Evolutionary conservation across 2,797 vertebrate species (phyloP).

Genomic region (Florisuga fusca): DNA sequence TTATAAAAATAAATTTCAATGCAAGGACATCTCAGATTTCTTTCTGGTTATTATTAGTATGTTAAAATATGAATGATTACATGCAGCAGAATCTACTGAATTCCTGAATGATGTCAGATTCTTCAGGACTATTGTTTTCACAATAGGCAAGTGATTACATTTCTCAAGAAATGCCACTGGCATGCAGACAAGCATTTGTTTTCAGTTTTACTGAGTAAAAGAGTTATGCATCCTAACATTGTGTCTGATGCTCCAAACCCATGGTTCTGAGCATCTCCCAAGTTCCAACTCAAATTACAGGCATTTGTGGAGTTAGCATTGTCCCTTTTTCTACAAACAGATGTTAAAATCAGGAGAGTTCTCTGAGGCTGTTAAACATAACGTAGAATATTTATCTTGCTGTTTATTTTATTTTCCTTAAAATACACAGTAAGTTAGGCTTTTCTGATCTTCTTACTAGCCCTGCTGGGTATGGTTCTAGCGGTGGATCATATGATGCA

Average conservation of each 20-base stretch:
- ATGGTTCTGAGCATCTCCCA: constrained; percentile 3
- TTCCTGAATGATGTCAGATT: not conserved
- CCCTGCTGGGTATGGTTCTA: not conserved
- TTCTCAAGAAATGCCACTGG: constrained; percentile 55
- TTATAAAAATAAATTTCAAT: not conserved
- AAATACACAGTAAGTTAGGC: not conserved
- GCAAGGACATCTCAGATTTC: not conserved
- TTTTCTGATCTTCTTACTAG: not conserved
- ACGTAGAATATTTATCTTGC: not conserved
- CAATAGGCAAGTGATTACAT: constrained; percentile 33
- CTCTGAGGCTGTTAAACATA: not conserved
- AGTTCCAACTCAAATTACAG: constrained; percentile 56
- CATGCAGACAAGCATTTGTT: constrained; percentile 66
- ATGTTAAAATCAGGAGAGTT: constrained; percentile 32
- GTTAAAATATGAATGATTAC: not conserved
- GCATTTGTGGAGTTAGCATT: constrained; percentile 39
- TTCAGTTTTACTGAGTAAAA: constrained; percentile 48
- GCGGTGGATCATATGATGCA: not conserved
- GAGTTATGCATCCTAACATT: constrained; percentile 40
- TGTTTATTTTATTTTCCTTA: not conserved
- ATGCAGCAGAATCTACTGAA: not conserved
- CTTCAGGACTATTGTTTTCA: constrained; percentile 47
- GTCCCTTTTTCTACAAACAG: constrained; percentile 9
- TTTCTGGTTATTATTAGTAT: not conserved
- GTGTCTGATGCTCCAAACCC: constrained; percentile 18